Conservation (phyloP, 30 jellyfish, hydroid and myxozoan genomes). For the Hydra vulgaris region DNA sequence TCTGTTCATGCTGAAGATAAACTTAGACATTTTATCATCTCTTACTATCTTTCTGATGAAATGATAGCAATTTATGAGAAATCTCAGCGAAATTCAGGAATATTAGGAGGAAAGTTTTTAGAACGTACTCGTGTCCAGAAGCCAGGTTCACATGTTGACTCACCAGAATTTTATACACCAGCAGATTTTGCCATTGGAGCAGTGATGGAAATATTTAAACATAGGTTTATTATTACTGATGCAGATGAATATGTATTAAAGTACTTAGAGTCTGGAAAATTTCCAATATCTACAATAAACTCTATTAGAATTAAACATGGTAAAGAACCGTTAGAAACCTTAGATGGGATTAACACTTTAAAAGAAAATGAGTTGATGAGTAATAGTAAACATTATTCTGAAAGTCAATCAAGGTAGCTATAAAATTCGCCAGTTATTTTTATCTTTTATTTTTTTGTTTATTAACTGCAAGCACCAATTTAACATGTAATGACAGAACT, state of each 20-base stretch:
- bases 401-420: neutral
- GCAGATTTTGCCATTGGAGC: conserved; percentile 93
- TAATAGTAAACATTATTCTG: neutral
- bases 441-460: too few species aligned
- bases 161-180: conserved; percentile 90
- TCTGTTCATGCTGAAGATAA: conserved; percentile 81
- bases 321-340: conserved; percentile 20
- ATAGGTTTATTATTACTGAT: conserved; percentile 60
- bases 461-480: neutral
- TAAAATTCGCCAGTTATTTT: too few species aligned
- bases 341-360: neutral
- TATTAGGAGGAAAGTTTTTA: conserved; percentile 84
- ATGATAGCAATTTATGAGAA: conserved; percentile 86
- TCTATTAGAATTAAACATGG: conserved; percentile 66
- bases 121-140: conserved; percentile 94
- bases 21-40: conserved; percentile 64
- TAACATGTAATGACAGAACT: neutral
- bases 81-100: conserved; percentile 84
- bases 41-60: conserved; percentile 92
- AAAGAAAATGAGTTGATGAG: neutral
- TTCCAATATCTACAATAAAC: conserved; percentile 64
- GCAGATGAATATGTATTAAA: conserved; percentile 84
- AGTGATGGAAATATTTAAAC: conserved; percentile 62
- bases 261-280: conserved; percentile 67
- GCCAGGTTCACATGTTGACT: conserved; percentile 79